Conservation (phyloP, 2,797 vertebrate species). For the Apogon talboti region DNA sequence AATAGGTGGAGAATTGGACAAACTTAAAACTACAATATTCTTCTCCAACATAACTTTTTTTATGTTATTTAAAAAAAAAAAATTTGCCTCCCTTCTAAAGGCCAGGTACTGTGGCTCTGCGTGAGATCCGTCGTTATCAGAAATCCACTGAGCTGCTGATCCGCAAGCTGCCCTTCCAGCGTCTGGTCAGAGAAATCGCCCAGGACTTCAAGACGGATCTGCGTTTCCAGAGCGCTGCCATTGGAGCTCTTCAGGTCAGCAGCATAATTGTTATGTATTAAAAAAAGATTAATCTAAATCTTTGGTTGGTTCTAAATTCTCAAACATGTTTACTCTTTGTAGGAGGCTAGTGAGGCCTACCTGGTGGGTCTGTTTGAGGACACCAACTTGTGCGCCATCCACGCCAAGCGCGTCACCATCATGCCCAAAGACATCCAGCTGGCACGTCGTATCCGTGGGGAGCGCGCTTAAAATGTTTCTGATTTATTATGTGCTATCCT, state of each 20-base stretch:
- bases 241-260: conserved; percentile 86
- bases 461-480: conserved; percentile 82
- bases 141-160: conserved; percentile 88
- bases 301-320: background rate
- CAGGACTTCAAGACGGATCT: conserved; percentile 90
- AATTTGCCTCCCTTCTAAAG: conserved; percentile 48
- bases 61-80: background rate
- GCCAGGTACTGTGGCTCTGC: conserved; percentile 87
- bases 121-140: conserved; percentile 90
- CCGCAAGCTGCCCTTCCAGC: conserved; percentile 88
- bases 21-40: background rate
- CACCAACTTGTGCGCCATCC: conserved; percentile 90
- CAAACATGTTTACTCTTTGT: conserved; percentile 29
- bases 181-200: conserved; percentile 88
- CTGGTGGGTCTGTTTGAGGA: conserved; percentile 88
- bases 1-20: background rate
- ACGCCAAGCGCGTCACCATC: conserved; percentile 90
- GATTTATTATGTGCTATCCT: conserved; percentile 55
- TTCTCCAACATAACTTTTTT: background rate
- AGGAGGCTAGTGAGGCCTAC: conserved; percentile 90
- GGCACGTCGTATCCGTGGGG: conserved; percentile 89
- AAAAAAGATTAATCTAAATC: too few relatives aligned
- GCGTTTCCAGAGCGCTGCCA: conserved; percentile 89
- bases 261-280: too few relatives aligned
- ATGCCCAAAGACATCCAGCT: conserved; percentile 93